A percentile compares a stretch with the other conserved stretches of the same genome.
Evolutionary conservation across 2,797 vertebrate genomes (phyloP).

Genomic region (Channa striata): DNA sequence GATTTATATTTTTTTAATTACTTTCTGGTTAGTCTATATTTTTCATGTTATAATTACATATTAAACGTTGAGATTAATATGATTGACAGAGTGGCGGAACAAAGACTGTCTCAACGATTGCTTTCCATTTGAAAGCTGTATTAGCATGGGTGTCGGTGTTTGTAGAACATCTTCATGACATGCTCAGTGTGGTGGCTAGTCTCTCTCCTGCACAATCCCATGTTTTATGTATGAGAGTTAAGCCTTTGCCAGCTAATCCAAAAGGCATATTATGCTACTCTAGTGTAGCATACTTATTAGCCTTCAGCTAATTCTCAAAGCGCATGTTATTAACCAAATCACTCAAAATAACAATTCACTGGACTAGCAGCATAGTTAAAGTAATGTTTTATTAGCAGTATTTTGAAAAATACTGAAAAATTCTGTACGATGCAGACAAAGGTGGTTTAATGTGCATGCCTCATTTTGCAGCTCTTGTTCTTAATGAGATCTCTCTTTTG

Average conservation of each 20-base stretch:
- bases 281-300: slow-evolving; percentile 53
- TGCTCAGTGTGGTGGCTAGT: slow-evolving; percentile 44
- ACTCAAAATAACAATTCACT: slow-evolving; percentile 10
- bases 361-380: slow-evolving; percentile 2
- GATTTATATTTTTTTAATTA: slow-evolving; percentile 14
- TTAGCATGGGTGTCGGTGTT: slow-evolving; percentile 18
- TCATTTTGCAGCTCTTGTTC: background rate
- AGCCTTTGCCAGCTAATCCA: slow-evolving; percentile 68
- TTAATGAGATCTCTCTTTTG: background rate
- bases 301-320: slow-evolving; percentile 58
- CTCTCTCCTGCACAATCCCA: slow-evolving; percentile 56
- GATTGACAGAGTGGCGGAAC: slow-evolving; percentile 29
- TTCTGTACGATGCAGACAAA: background rate
- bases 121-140: slow-evolving; percentile 35
- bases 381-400: background rate
- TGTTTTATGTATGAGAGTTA: slow-evolving; percentile 78
- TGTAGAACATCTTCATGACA: slow-evolving; percentile 36
- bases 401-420: background rate
- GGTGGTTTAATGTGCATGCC: background rate
- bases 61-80: slow-evolving; percentile 20
- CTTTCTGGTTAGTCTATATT: background rate
- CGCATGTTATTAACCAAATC: slow-evolving; percentile 31
- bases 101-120: slow-evolving; percentile 27
- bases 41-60: slow-evolving; percentile 24
- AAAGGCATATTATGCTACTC: slow-evolving; percentile 41